Evolutionary conservation across 2,888 invertebrate genomes (phyloP).

Genomic region (Blastobasis adustella): DNA sequence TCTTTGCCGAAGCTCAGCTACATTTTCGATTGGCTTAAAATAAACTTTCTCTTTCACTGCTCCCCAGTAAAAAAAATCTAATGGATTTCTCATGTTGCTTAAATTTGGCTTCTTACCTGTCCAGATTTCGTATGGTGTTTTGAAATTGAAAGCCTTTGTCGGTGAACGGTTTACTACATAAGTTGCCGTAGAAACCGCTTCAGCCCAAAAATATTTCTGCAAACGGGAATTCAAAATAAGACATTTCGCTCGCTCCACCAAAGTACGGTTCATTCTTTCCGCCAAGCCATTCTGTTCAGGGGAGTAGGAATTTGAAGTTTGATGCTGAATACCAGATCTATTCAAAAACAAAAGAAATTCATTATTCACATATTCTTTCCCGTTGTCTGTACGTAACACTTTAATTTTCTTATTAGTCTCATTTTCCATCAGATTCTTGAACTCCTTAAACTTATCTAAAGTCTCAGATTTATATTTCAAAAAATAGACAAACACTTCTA

Average conservation of each 20-base stretch:
- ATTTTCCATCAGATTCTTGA: background rate
- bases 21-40: too few relatives aligned
- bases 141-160: conserved; percentile 1
- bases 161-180: conserved; percentile 13
- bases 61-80: too few relatives aligned
- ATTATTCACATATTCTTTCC: background rate
- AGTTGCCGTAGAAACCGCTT: conserved; percentile 15
- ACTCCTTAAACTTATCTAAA: conserved; percentile 4
- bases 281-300: conserved; percentile 28
- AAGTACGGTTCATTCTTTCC: conserved; percentile 23
- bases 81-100: conserved; percentile 1
- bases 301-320: background rate
- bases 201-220: conserved; percentile 16
- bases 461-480: conserved; percentile 4
- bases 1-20: too few relatives aligned
- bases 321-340: background rate
- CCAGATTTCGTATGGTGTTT: conserved; percentile 28
- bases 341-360: background rate
- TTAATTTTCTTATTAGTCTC: background rate
- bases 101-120: conserved; percentile 20
- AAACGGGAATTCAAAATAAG: conserved; percentile 16
- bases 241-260: conserved; percentile 16
- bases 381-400: background rate
- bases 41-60: too few relatives aligned
- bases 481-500: conserved; percentile 3